Evolutionary conservation across 1,140 invertebrate species (phyloP).

Genomic region (Aplysia californica): DNA sequence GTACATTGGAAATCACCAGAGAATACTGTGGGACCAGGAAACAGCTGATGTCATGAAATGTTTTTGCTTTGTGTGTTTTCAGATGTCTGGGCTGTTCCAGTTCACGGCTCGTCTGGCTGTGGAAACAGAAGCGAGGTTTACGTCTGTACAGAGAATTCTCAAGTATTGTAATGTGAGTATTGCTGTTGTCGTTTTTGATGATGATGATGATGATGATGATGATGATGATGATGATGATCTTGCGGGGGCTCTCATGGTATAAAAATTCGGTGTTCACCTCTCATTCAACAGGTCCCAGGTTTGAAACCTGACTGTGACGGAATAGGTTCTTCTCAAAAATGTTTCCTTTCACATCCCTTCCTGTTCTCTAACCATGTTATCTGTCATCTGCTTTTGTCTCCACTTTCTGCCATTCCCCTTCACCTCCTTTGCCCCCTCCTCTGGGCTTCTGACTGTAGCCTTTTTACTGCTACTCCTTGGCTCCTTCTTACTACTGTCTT

Average conservation of each 20-base stretch:
- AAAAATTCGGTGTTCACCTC: no score
- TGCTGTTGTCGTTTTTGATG: neutral
- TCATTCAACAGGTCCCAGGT: neutral
- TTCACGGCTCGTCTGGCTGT: constrained; percentile 75
- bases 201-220: neutral
- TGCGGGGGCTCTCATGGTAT: neutral
- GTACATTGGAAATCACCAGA: no score
- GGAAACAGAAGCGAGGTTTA: constrained; percentile 78
- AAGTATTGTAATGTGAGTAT: constrained; percentile 7
- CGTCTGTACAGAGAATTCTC: constrained; percentile 74
- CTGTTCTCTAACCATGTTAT: no score
- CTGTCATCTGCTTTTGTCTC: no score
- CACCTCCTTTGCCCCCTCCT: no score
- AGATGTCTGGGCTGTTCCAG: constrained; percentile 74
- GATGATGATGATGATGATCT: neutral
- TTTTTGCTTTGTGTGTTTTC: neutral
- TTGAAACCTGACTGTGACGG: no score
- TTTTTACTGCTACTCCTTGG: no score
- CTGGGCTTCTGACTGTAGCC: no score
- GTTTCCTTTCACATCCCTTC: no score
- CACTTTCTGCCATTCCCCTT: no score
- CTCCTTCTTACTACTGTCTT: no score
- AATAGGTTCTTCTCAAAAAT: no score
- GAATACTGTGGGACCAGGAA: neutral
- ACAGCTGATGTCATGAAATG: neutral